A percentile compares a stretch with the other conserved stretches of the same genome.
phyloP scores from a whole-genome alignment of 2,888 invertebrate species.

The Drosophila emarginata region DNA sequence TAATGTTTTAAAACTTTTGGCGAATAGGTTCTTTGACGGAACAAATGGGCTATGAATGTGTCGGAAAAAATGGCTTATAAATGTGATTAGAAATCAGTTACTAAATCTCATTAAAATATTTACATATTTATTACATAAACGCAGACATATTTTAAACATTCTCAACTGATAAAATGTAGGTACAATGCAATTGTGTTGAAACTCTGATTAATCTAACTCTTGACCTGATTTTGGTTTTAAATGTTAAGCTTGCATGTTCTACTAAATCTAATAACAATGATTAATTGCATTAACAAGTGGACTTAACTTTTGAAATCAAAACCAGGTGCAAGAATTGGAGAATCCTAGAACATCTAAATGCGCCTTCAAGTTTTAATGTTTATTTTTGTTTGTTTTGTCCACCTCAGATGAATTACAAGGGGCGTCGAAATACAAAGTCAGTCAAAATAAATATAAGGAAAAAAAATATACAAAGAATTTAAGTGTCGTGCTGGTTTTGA shows the following conservation, averaged over 20 bases:
- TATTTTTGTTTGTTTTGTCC: constrained; percentile 15
- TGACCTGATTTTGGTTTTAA: neutral
- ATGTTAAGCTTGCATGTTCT: neutral
- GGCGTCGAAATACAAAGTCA: constrained; percentile 51
- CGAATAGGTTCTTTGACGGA: no score
- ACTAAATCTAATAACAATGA: neutral
- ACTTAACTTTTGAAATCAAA: neutral
- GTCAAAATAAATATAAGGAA: constrained; percentile 66
- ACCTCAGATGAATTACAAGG: neutral
- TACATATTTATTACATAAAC: neutral
- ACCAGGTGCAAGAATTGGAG: neutral
- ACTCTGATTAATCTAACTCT: neutral
- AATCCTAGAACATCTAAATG: neutral
- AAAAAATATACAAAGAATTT: constrained; percentile 66
- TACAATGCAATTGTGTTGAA: neutral
- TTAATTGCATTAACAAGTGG: neutral
- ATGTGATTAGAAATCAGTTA: no score
- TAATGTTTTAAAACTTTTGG: no score
- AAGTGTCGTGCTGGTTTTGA: constrained; percentile 7
- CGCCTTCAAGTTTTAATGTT: constrained; percentile 1
- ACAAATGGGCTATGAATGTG: no score
- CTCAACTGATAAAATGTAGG: neutral
- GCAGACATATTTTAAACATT: neutral
- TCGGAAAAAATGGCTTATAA: no score
- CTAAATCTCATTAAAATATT: neutral